A percentile compares a stretch with the other conserved stretches of the same genome.
phyloP scores from a whole-genome alignment of 1,140 invertebrate species.

The Listronotus bonariensis region DNA sequence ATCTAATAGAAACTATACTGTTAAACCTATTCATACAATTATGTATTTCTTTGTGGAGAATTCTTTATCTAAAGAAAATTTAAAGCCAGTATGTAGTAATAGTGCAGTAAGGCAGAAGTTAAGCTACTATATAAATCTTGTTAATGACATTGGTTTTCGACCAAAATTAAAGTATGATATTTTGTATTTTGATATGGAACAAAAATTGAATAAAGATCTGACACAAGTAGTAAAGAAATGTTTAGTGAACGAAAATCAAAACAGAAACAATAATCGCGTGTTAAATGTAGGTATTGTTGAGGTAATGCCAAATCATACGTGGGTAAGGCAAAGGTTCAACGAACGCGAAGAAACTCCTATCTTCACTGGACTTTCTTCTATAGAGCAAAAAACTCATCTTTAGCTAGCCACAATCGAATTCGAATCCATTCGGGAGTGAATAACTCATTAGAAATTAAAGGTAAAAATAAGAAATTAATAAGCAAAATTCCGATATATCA shows the following conservation, averaged over 20 bases:
- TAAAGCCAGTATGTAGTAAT: background rate
- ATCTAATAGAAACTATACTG: background rate
- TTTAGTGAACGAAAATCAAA: background rate
- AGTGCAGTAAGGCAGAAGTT: constrained; percentile 11
- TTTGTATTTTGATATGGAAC: constrained; percentile 10
- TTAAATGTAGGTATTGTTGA: too few relatives aligned
- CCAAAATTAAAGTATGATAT: constrained; percentile 1
- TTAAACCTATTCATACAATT: constrained; percentile 1
- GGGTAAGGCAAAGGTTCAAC: too few relatives aligned
- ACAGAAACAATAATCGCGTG: background rate
- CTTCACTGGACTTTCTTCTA: too few relatives aligned
- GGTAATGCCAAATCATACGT: too few relatives aligned
- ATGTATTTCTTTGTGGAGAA: constrained; percentile 10
- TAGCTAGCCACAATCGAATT: background rate
- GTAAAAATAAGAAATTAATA: background rate
- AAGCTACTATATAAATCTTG: constrained; percentile 30
- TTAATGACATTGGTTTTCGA: constrained; percentile 6
- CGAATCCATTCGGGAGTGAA: background rate
- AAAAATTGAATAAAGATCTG: background rate
- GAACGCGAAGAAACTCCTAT: too few relatives aligned
- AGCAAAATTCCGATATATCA: constrained; percentile 18
- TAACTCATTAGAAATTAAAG: background rate
- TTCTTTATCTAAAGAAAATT: background rate
- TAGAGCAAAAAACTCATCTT: too few relatives aligned
- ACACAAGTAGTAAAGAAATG: background rate